phyloP scores from a whole-genome alignment of 2,888 invertebrate genomes.

The Meteorus colon region DNA sequence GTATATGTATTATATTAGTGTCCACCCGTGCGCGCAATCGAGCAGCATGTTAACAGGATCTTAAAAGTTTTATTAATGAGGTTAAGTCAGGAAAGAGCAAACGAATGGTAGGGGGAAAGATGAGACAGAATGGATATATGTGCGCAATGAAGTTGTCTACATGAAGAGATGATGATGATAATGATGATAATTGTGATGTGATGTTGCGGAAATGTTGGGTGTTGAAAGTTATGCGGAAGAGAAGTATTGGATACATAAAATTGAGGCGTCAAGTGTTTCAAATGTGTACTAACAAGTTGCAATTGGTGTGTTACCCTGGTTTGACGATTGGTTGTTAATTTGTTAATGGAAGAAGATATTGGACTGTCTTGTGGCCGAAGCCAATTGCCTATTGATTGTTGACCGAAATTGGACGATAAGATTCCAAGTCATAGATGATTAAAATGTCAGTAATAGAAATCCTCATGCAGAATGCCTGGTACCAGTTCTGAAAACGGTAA shows the following conservation, averaged over 20 bases:
- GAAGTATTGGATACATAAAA: constrained; percentile 14
- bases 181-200: constrained; percentile 7
- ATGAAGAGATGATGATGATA: neutral
- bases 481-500: no score
- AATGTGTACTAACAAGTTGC: constrained; percentile 60
- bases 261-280: constrained; percentile 59
- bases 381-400: no score
- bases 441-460: no score
- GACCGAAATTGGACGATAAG: no score
- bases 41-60: constrained; percentile 67
- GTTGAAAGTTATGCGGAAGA: constrained; percentile 14
- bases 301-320: constrained; percentile 50
- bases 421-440: no score
- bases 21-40: constrained; percentile 50
- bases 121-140: neutral
- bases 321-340: neutral
- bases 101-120: neutral
- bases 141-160: constrained; percentile 68
- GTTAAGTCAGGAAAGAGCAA: neutral
- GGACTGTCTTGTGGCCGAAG: no score
- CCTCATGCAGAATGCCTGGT: no score
- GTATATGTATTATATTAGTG: constrained; percentile 11
- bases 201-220: neutral
- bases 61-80: constrained; percentile 68
- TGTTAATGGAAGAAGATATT: no score